These are phyloP conservation scores for Pocillopora damicornis DNA, from an alignment of 64 coral and sea anemone genomes.

Conservation along the genomic window DNA sequence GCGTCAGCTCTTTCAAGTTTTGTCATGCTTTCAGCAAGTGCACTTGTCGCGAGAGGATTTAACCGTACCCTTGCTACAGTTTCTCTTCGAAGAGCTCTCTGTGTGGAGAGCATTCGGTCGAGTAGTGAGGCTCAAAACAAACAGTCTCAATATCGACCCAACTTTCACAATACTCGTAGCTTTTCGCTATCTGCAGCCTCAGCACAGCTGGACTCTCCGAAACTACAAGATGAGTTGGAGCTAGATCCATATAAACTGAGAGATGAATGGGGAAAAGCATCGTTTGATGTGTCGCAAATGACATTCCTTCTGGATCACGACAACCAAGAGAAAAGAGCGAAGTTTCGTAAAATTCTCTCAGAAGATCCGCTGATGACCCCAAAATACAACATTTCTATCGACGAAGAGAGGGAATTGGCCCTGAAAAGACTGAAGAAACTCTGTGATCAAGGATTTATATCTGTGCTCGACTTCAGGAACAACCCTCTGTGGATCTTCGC, in stretches of 20 bases:
- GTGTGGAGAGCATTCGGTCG: background rate
- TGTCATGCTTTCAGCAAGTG: slow-evolving; percentile 14
- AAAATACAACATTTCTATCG: slow-evolving; percentile 63
- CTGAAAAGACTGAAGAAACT: slow-evolving; percentile 57
- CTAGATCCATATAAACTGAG: slow-evolving; percentile 41
- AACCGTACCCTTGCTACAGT: slow-evolving; percentile 12
- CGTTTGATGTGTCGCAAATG: slow-evolving; percentile 55
- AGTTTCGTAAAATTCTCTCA: slow-evolving; percentile 65
- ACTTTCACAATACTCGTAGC: background rate
- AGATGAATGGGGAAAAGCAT: slow-evolving; percentile 57
- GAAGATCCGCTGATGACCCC: slow-evolving; percentile 61
- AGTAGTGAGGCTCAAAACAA: background rate
- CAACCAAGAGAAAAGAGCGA: slow-evolving; percentile 55
- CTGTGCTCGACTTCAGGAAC: slow-evolving; percentile 55
- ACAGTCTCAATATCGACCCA: background rate
- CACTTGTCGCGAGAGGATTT: background rate
- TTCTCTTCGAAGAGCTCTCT: background rate
- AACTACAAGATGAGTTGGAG: slow-evolving; percentile 57
- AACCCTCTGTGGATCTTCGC: slow-evolving; percentile 69
- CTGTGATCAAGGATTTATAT: slow-evolving; percentile 60
- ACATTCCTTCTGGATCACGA: slow-evolving; percentile 51
- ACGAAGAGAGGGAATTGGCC: slow-evolving; percentile 61
- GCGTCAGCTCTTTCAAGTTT: background rate
- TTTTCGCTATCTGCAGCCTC: background rate
- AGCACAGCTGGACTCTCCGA: background rate